Conservation (phyloP, 2,797 vertebrate genomes). For the Enteromius mattozi region DNA sequence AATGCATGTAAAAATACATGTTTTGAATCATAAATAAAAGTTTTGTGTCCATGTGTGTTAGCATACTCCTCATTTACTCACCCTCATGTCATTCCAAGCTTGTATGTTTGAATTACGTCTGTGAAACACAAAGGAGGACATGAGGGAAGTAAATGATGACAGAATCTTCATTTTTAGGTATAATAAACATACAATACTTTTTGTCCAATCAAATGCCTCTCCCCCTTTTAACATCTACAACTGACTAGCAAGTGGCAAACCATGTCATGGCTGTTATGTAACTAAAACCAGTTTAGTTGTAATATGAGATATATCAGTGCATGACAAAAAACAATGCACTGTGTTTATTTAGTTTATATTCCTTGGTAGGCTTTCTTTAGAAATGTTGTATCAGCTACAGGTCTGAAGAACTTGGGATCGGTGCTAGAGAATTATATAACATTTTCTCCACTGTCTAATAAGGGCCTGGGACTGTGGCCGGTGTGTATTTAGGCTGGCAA, state of each 20-base stretch:
- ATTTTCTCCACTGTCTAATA: conserved; percentile 46
- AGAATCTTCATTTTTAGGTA: not conserved
- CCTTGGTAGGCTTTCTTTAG: not conserved
- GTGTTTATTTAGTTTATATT: not conserved
- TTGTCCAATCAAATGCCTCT: not conserved
- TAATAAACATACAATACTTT: not conserved
- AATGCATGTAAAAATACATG: not conserved
- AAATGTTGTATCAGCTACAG: conserved; percentile 16
- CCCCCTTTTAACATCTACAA: not conserved
- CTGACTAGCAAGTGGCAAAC: not conserved
- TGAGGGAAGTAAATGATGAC: not conserved
- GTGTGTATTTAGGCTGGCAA: conserved; percentile 30
- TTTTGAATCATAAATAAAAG: not conserved
- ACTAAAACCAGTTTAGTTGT: not conserved
- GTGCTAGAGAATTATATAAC: conserved; percentile 40
- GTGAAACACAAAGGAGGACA: not conserved
- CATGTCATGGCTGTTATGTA: not conserved
- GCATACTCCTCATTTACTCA: not conserved
- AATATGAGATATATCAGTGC: not conserved
- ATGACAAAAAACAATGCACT: not conserved
- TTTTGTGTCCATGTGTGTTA: not conserved
- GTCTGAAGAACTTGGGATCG: conserved; percentile 35
- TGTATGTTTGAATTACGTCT: not conserved
- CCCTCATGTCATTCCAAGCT: not conserved
- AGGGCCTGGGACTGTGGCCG: conserved; percentile 33